Percentiles rank a stretch among this genome's conserved stretches.
These are phyloP conservation scores for Urocitellus parryii DNA, from an alignment of 2,113 vertebrate species.

Conservation along the genomic window DNA sequence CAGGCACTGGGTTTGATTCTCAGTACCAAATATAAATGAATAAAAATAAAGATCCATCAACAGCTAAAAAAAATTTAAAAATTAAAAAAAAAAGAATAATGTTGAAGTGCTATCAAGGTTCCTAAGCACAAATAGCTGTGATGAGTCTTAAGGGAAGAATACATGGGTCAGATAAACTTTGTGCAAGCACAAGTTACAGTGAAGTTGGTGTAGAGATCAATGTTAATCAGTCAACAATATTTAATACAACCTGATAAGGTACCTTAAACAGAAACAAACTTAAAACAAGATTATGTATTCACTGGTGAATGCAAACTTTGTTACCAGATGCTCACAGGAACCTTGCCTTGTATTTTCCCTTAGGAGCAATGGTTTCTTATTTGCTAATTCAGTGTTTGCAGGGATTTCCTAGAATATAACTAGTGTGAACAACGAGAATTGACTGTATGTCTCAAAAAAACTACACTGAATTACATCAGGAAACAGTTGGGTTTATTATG, in stretches of 20 bases:
- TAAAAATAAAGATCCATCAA: no score
- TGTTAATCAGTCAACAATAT: not conserved
- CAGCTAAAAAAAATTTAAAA: no score
- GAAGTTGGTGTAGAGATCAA: not conserved
- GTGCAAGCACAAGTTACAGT: not conserved
- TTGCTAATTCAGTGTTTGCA: slow-evolving; percentile 31
- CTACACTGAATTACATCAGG: not conserved
- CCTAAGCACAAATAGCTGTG: not conserved
- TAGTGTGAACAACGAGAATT: not conserved
- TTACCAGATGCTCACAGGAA: not conserved
- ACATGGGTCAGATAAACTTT: not conserved
- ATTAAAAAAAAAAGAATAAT: not conserved
- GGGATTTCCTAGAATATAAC: not conserved
- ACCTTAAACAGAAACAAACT: not conserved
- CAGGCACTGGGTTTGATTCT: no score
- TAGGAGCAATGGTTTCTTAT: not conserved
- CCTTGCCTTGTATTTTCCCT: not conserved
- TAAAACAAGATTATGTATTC: not conserved
- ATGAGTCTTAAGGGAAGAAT: not conserved
- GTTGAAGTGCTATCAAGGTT: not conserved
- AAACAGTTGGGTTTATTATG: slow-evolving; percentile 34
- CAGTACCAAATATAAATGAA: no score
- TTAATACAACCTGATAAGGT: not conserved
- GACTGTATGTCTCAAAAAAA: slow-evolving; percentile 10
- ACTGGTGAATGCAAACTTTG: not conserved